Evolutionary conservation across 1,140 invertebrate species (phyloP).

Genomic region (Laupala kohalensis): DNA sequence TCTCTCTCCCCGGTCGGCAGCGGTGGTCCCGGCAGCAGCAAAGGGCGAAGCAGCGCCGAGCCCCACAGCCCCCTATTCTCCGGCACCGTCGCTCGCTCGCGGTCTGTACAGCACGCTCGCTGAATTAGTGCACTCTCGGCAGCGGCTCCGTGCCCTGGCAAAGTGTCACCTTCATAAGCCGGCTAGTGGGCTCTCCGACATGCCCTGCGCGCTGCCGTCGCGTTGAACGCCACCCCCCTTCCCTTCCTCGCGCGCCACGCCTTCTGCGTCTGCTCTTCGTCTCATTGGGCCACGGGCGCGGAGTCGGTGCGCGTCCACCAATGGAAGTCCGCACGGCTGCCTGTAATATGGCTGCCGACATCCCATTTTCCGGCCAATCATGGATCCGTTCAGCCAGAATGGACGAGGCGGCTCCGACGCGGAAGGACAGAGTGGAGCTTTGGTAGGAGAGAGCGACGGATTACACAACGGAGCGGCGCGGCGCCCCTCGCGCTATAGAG

Average conservation of each 20-base stretch:
- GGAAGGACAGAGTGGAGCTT: too few species aligned
- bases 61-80: neutral
- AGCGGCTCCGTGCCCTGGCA: neutral
- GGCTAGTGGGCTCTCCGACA: neutral
- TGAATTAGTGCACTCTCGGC: neutral
- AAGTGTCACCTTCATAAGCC: neutral
- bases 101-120: neutral
- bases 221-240: neutral
- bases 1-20: too few species aligned
- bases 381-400: neutral
- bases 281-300: too few species aligned
- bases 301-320: neutral
- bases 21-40: neutral
- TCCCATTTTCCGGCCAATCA: neutral
- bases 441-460: too few species aligned
- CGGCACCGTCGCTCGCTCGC: too few species aligned
- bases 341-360: neutral
- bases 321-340: neutral
- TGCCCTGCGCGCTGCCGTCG: neutral
- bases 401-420: neutral
- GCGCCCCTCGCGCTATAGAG: too few species aligned
- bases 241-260: neutral
- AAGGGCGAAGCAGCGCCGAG: too few species aligned
- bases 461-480: neutral
- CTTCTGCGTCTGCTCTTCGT: neutral